phyloP scores from a whole-genome alignment of 1,140 invertebrate genomes.

The Cotesia glomerata region DNA sequence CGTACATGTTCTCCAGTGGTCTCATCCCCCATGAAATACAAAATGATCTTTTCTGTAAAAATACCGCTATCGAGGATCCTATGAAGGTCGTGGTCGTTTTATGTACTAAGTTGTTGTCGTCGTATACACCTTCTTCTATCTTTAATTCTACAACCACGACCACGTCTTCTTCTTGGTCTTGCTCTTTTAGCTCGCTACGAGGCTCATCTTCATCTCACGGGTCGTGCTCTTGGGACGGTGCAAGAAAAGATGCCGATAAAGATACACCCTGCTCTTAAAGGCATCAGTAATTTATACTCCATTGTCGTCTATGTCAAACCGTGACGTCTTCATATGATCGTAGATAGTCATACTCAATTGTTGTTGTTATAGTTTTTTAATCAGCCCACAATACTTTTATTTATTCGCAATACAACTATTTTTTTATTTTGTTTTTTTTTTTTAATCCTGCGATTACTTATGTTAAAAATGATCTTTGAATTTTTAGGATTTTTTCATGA shows the following conservation, averaged over 20 bases:
- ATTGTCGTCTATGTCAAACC: conserved; percentile 20
- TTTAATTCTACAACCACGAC: conserved; percentile 1
- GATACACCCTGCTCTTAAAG: not conserved
- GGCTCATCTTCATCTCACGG: not conserved
- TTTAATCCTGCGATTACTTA: too few species aligned
- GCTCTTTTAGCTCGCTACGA: not conserved
- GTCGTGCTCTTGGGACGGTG: conserved; percentile 18
- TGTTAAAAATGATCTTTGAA: too few species aligned
- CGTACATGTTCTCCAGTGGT: not conserved
- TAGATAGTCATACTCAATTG: not conserved
- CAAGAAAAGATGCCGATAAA: not conserved
- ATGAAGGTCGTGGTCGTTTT: conserved; percentile 30
- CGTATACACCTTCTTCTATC: not conserved
- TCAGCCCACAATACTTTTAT: too few species aligned
- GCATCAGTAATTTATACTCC: conserved; percentile 19
- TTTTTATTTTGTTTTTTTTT: too few species aligned
- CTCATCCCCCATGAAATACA: too few species aligned
- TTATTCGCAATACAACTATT: too few species aligned
- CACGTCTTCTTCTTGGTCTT: not conserved
- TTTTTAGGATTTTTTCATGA: too few species aligned
- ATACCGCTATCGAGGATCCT: conserved; percentile 42
- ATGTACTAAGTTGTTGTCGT: conserved; percentile 7
- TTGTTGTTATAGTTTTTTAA: not conserved
- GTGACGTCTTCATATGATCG: conserved; percentile 13
- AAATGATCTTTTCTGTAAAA: conserved; percentile 30